Conservation (phyloP, 2,113 vertebrate species). For the Gobiocypris rarus region DNA sequence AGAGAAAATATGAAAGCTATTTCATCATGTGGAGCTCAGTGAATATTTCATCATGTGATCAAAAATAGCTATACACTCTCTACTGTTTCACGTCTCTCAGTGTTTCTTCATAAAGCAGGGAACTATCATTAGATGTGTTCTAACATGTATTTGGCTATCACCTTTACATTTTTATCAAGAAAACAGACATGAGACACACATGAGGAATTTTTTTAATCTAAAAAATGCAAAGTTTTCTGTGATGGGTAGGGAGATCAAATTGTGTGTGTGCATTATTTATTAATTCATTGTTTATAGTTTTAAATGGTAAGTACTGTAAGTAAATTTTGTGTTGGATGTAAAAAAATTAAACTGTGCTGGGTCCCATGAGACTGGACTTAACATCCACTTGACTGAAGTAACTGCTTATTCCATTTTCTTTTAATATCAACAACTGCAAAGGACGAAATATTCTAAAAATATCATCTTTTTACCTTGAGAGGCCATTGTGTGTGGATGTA, state of each 20-base stretch:
- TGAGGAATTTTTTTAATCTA: too few species aligned
- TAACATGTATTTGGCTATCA: neutral
- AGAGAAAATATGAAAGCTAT: conserved; percentile 32
- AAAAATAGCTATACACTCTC: conserved; percentile 35
- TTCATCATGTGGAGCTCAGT: conserved; percentile 37
- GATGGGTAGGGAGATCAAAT: too few species aligned
- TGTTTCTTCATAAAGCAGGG: neutral
- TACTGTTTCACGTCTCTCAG: neutral
- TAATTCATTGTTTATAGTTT: too few species aligned
- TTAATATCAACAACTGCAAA: neutral
- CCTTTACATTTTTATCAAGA: conserved; percentile 1
- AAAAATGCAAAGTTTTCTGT: too few species aligned
- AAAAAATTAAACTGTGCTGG: too few species aligned
- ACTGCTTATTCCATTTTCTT: neutral
- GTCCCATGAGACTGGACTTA: too few species aligned
- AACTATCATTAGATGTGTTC: neutral
- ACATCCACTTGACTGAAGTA: neutral
- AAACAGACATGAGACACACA: too few species aligned
- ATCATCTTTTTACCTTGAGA: neutral
- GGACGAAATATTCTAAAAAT: neutral
- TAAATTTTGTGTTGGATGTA: too few species aligned
- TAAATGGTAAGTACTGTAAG: too few species aligned
- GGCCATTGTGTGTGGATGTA: neutral
- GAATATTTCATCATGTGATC: conserved; percentile 43
- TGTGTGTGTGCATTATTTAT: too few species aligned